Conservation (phyloP, 2,797 vertebrate genomes). For the Lepidocolaptes lacrymiger region DNA sequence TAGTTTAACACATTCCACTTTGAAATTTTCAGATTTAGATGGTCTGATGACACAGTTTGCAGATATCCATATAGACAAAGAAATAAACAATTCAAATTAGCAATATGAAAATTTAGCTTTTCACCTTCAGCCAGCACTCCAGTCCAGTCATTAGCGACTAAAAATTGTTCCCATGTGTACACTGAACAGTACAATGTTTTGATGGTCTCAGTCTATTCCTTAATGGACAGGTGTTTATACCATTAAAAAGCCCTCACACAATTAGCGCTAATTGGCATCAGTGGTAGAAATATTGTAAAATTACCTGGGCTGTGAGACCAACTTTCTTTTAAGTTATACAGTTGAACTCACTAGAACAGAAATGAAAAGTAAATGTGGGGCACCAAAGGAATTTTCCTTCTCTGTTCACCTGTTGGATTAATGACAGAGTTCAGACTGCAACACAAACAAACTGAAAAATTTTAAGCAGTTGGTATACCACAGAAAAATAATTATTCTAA, state of each 20-base stretch:
- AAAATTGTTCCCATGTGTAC: slow-evolving; percentile 62
- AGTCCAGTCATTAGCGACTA: not conserved
- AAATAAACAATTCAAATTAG: not conserved
- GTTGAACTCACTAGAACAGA: not conserved
- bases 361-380: not conserved
- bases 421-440: not conserved
- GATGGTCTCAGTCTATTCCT: slow-evolving; percentile 19
- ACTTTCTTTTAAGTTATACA: not conserved
- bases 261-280: not conserved
- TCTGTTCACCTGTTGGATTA: not conserved
- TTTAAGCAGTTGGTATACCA: not conserved
- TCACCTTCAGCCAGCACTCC: not conserved
- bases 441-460: not conserved
- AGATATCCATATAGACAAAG: not conserved
- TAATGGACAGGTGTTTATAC: not conserved
- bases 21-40: not conserved
- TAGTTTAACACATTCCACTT: not conserved
- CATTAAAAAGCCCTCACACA: not conserved
- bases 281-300: not conserved
- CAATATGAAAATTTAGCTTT: not conserved
- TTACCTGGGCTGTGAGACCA: not conserved
- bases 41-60: not conserved
- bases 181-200: not conserved
- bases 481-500: not conserved
- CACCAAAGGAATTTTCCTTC: not conserved